These are phyloP conservation scores for Hyperoplus lanceolatus DNA, from an alignment of 2,797 vertebrate species.

Conservation along the genomic window DNA sequence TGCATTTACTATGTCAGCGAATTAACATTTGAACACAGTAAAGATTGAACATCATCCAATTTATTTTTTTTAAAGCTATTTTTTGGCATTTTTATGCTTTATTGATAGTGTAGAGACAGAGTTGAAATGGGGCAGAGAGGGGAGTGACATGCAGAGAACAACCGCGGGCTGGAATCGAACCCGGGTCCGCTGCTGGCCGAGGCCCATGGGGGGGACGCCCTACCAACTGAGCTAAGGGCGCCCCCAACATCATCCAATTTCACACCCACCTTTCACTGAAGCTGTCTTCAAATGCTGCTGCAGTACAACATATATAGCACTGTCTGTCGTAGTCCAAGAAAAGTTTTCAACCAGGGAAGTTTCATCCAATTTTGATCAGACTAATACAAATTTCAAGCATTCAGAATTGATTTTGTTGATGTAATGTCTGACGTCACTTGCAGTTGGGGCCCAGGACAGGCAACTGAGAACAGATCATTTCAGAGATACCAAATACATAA, in stretches of 20 bases:
- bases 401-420: constrained; percentile 53
- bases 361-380: constrained; percentile 44
- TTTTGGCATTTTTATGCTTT: background rate
- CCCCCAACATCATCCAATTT: no score
- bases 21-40: constrained; percentile 32
- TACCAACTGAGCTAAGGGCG: no score
- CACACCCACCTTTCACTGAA: constrained; percentile 39
- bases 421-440: constrained; percentile 44
- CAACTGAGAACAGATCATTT: constrained; percentile 23
- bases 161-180: no score
- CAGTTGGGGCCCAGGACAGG: constrained; percentile 29
- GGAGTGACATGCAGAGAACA: no score
- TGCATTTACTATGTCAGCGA: constrained; percentile 49
- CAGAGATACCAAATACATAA: constrained; percentile 39
- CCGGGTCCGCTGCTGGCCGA: no score
- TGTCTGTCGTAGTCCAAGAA: constrained; percentile 1
- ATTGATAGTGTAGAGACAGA: no score
- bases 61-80: constrained; percentile 37
- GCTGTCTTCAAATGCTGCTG: constrained; percentile 15
- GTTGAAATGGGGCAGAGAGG: no score
- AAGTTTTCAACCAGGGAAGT: constrained; percentile 8
- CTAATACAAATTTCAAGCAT: constrained; percentile 36
- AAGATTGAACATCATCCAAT: constrained; percentile 45
- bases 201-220: no score
- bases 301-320: background rate